phyloP scores from a whole-genome alignment of 2,797 vertebrate species.

The Periophthalmus magnuspinnatus region DNA sequence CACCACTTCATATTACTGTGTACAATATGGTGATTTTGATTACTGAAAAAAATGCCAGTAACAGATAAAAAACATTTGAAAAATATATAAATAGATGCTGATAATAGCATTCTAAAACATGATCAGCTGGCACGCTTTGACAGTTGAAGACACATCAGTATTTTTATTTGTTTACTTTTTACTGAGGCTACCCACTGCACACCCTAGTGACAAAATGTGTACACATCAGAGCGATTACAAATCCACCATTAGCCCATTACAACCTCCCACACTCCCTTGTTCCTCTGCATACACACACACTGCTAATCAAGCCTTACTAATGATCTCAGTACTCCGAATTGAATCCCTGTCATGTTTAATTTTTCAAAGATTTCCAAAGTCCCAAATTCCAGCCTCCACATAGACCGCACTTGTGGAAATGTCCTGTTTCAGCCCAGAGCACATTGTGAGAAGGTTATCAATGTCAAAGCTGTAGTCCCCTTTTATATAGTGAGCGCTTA shows the following conservation, averaged over 20 bases:
- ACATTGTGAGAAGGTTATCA: constrained; percentile 23
- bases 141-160: not conserved
- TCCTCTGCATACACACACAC: constrained; percentile 26
- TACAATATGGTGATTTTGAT: too few relatives aligned
- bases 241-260: constrained; percentile 21
- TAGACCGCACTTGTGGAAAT: constrained; percentile 10
- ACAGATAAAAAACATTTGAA: too few relatives aligned
- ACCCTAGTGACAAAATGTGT: constrained; percentile 3
- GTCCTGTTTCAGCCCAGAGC: constrained; percentile 22
- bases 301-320: constrained; percentile 27
- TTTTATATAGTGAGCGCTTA: constrained; percentile 30
- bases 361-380: constrained; percentile 1
- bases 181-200: not conserved
- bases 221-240: constrained; percentile 33
- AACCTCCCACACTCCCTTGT: constrained; percentile 18
- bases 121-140: not conserved
- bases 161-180: not conserved
- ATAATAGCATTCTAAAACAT: too few relatives aligned
- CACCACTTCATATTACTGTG: not conserved
- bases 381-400: constrained; percentile 14
- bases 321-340: constrained; percentile 15
- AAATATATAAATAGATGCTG: too few relatives aligned
- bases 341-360: constrained; percentile 34
- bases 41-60: too few relatives aligned
- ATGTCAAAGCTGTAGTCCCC: constrained; percentile 11